Base-by-base conservation (phyloP, 2,113 vertebrate species). In the human (Homo sapiens) region DNA sequence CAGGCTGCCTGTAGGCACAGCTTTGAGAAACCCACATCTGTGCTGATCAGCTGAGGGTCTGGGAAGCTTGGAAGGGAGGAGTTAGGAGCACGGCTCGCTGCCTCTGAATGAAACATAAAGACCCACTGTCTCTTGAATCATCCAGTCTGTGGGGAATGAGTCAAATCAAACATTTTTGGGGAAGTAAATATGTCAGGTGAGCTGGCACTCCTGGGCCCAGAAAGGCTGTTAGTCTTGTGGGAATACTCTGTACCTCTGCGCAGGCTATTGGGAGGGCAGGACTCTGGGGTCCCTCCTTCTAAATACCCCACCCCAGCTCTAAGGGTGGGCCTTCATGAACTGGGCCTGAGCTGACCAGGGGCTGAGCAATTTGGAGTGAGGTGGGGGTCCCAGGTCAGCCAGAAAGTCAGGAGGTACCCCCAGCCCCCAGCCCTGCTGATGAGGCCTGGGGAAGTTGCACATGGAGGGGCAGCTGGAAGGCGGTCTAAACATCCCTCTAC, bases 271-370 rank as follows among this genome's bases (percentile, higher is more conserved):
- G 4, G 35, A 22, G 0, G 35, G 52, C 22, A 35, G 38, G 45
- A 20, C 35, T n/a, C 80, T 1, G 23, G 27, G 32, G 8, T 2
- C 38, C 61, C 27, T 1, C 22, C 76, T 7, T 18, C 3, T 8
- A 20, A 5, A 4, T 5, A 12, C 68, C 5, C 32, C 5, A 6
- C n/a, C 10, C 52, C 55, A 11, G 76, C 59, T 48, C 40, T 32
- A 0, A 32, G 45, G 40, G 50, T 4, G 18, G 5, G 23, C 1
- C 0, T 18, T 12, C n/a, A 8, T 4, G 8, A 17, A 4, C 43
- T 1, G 1, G 43, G 32, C 72, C 76, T 25, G 55, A 78, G 85
- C 50, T 50, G 32, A 48, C 55, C 64, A 64, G 8, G 13, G 57
- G 25, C 73, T 14, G 17, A 45, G 68, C 16, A 7, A 38, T 0